These are phyloP conservation scores for Troglohyphantes excavatus DNA, from an alignment of 2,888 invertebrate species.

Conservation along the genomic window DNA sequence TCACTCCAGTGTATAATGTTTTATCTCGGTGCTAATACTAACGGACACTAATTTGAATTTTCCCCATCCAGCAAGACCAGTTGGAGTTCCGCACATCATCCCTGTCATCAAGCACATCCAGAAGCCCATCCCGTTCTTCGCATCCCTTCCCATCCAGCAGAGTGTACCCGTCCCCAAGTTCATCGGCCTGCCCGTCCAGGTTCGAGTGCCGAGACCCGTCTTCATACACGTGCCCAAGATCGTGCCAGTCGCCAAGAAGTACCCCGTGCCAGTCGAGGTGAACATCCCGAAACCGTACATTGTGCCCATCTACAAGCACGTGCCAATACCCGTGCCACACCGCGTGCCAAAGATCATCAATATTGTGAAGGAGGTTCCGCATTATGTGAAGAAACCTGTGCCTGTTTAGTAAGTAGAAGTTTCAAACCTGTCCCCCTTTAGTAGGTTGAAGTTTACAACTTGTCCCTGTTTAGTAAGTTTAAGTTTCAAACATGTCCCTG, in stretches of 20 bases:
- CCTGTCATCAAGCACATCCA: slow-evolving; percentile 76
- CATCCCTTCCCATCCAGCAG: slow-evolving; percentile 54
- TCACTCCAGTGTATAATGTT: too few species aligned
- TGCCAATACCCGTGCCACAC: slow-evolving; percentile 71
- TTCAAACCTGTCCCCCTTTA: too few species aligned
- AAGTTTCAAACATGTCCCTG: too few species aligned
- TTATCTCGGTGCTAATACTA: too few species aligned
- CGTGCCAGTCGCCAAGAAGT: slow-evolving; percentile 80
- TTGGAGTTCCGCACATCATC: slow-evolving; percentile 70
- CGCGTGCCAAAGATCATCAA: slow-evolving; percentile 72
- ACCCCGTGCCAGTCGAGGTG: slow-evolving; percentile 63
- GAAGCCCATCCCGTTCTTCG: slow-evolving; percentile 70
- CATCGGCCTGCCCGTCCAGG: slow-evolving; percentile 65
- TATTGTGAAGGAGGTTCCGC: slow-evolving; percentile 72
- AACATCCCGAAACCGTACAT: slow-evolving; percentile 75
- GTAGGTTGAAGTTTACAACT: neutral
- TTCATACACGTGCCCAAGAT: slow-evolving; percentile 80
- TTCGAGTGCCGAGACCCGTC: slow-evolving; percentile 80
- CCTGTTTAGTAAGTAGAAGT: slow-evolving; percentile 77
- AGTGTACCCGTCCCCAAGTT: slow-evolving; percentile 73
- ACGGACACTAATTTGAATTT: too few species aligned
- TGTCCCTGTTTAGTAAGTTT: too few species aligned
- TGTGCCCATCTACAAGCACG: slow-evolving; percentile 75
- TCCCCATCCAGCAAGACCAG: slow-evolving; percentile 69
- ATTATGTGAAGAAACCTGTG: slow-evolving; percentile 72